phyloP scores from a whole-genome alignment of 2,797 vertebrate genomes.

The Psittacula derbiana region DNA sequence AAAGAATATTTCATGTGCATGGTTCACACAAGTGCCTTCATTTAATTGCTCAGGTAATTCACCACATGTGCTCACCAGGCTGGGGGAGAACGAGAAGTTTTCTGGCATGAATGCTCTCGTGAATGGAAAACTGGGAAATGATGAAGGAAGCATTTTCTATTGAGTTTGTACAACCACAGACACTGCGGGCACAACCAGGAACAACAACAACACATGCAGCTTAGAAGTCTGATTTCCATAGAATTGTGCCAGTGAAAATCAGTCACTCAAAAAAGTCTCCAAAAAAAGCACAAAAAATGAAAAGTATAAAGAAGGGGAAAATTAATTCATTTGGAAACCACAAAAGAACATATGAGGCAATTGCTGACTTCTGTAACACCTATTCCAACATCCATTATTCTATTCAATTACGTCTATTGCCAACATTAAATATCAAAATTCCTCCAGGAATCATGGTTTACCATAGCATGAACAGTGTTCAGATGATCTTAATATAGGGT shows the following conservation, averaged over 20 bases:
- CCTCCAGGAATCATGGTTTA: not conserved
- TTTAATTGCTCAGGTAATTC: slow-evolving; percentile 13
- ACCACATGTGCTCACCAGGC: not conserved
- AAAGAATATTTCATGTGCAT: not conserved
- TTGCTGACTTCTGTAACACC: not conserved
- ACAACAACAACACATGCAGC: not conserved
- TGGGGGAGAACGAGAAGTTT: not conserved
- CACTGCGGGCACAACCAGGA: not conserved
- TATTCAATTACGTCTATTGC: not conserved
- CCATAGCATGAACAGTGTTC: not conserved
- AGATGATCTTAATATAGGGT: not conserved
- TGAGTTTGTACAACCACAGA: not conserved
- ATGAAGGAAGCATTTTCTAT: not conserved
- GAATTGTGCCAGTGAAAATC: slow-evolving; percentile 2
- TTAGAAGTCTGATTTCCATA: slow-evolving; percentile 19
- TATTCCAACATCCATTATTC: not conserved
- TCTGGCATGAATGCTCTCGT: not conserved
- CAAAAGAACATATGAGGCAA: not conserved
- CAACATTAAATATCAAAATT: not conserved
- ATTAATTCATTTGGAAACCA: not conserved
- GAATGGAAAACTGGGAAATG: not conserved
- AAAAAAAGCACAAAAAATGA: not conserved
- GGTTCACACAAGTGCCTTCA: not conserved
- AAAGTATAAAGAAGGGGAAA: not conserved
- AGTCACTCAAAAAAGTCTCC: not conserved